These are phyloP conservation scores for Macrosteles quadrilineatus DNA, from an alignment of 1,140 invertebrate genomes.

Conservation along the genomic window DNA sequence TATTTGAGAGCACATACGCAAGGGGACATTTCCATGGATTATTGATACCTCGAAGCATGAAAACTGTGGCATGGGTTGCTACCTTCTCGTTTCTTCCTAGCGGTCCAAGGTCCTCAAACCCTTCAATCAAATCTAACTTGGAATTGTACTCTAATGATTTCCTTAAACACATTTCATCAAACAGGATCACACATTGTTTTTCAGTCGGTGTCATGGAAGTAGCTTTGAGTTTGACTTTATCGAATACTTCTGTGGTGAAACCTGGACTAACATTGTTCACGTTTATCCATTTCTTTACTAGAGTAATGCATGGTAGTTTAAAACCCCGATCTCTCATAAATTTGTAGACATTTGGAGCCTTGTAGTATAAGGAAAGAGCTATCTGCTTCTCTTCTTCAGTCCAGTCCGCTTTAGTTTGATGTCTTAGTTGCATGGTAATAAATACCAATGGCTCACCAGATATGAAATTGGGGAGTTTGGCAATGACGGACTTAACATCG, in stretches of 20 bases:
- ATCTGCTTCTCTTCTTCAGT: slow-evolving; percentile 37
- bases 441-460: too few relatives aligned
- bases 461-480: too few relatives aligned
- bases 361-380: slow-evolving; percentile 37
- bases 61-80: slow-evolving; percentile 46
- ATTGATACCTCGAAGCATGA: slow-evolving; percentile 44
- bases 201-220: slow-evolving; percentile 39
- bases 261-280: slow-evolving; percentile 35
- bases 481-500: too few relatives aligned
- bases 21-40: slow-evolving; percentile 46
- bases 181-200: slow-evolving; percentile 44
- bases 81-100: slow-evolving; percentile 35
- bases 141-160: slow-evolving; percentile 42
- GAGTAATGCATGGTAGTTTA: slow-evolving; percentile 18
- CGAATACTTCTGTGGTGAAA: slow-evolving; percentile 43
- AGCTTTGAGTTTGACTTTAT: slow-evolving; percentile 39
- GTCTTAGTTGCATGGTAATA: too few relatives aligned
- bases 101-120: slow-evolving; percentile 42
- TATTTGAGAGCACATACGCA: slow-evolving; percentile 38
- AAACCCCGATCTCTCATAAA: slow-evolving; percentile 33
- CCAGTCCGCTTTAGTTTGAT: too few relatives aligned
- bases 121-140: slow-evolving; percentile 41
- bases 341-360: slow-evolving; percentile 36
- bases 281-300: slow-evolving; percentile 12
- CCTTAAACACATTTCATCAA: slow-evolving; percentile 48